These are phyloP conservation scores for Galeopterus variegatus DNA, from an alignment of 2,113 vertebrate genomes.

Conservation along the genomic window DNA sequence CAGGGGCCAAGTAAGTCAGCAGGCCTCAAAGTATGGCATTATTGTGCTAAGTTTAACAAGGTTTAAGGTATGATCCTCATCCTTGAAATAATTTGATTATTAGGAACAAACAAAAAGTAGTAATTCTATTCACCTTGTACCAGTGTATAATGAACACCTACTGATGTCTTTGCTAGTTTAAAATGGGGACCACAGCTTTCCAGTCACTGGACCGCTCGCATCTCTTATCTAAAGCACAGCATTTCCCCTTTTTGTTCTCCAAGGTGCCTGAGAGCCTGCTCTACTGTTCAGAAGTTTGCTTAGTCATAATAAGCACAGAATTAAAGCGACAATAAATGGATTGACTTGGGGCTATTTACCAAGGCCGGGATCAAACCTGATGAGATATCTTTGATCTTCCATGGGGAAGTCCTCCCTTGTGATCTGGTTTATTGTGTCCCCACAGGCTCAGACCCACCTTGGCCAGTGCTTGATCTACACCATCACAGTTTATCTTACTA, in stretches of 20 bases:
- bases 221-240: not conserved
- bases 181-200: not conserved
- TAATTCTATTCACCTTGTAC: not conserved
- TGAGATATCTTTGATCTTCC: not conserved
- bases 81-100: not conserved
- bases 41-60: not conserved
- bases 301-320: not conserved
- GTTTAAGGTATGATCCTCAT: not conserved
- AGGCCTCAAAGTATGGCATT: not conserved
- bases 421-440: not conserved
- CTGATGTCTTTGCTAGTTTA: not conserved
- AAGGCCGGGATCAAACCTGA: not conserved
- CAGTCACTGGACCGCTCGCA: not conserved
- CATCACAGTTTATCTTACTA: not conserved
- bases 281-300: not conserved
- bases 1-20: not conserved
- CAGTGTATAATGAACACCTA: not conserved
- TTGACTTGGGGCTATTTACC: not conserved
- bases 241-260: not conserved
- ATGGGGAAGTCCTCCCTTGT: not conserved
- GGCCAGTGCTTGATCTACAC: no score
- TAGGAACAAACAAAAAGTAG: not conserved
- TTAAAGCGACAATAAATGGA: not conserved
- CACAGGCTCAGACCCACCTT: accelerated
- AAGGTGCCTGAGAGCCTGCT: not conserved